phyloP scores from a whole-genome alignment of 2,113 vertebrate species.

The Condylura cristata region DNA sequence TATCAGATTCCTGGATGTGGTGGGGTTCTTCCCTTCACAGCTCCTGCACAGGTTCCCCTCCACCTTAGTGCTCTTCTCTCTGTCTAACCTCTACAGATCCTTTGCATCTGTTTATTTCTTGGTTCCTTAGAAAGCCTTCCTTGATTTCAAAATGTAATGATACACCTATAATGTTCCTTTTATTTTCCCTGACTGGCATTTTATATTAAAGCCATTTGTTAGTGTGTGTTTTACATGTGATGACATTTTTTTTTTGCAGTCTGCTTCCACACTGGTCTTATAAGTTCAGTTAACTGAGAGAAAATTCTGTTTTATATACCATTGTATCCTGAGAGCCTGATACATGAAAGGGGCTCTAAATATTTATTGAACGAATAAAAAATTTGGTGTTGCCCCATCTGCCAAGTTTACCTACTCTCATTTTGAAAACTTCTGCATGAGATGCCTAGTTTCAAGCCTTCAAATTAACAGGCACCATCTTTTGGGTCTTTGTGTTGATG shows the following conservation, averaged over 20 bases:
- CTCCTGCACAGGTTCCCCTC: neutral
- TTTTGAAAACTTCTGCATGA: neutral
- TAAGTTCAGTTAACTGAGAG: neutral
- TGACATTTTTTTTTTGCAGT: neutral
- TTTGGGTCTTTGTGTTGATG: neutral
- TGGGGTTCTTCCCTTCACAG: neutral
- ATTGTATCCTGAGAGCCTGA: neutral
- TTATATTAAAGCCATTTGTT: neutral
- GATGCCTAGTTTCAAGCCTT: neutral
- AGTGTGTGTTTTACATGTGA: neutral
- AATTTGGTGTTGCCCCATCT: neutral
- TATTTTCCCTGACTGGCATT: neutral
- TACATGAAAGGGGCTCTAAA: neutral
- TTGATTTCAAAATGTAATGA: neutral
- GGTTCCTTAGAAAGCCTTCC: neutral
- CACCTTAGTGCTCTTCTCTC: neutral
- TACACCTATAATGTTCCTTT: neutral
- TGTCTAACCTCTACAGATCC: neutral
- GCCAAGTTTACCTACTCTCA: neutral
- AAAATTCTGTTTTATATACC: neutral
- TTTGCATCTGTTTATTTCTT: neutral
- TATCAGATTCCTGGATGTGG: too few species aligned
- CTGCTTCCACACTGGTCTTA: neutral
- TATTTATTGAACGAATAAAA: conserved; percentile 41
- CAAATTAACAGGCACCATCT: neutral